phyloP scores from a whole-genome alignment of 1,140 invertebrate genomes.

The Panagrolaimus sp. region DNA sequence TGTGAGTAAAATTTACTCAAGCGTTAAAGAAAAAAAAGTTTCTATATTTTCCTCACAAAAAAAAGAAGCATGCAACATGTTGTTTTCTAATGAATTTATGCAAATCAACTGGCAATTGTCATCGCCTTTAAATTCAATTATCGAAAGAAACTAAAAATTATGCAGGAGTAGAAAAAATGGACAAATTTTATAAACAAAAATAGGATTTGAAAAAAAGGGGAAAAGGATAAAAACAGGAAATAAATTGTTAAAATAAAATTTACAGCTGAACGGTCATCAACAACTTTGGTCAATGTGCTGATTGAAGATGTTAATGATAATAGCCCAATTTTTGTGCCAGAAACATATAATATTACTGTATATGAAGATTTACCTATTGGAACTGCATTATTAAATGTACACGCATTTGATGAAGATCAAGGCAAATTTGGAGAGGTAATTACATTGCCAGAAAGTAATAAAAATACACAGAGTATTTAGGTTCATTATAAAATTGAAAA shows the following conservation, averaged over 20 bases:
- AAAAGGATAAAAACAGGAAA: neutral
- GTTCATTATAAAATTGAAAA: conserved; percentile 31
- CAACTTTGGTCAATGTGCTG: conserved; percentile 69
- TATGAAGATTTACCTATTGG: conserved; percentile 71
- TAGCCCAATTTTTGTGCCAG: conserved; percentile 68
- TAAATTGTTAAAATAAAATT: conserved; percentile 45
- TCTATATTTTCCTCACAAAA: neutral
- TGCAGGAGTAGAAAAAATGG: neutral
- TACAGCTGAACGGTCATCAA: conserved; percentile 67
- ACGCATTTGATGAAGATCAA: conserved; percentile 72
- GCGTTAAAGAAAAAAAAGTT: neutral
- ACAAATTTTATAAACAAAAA: neutral
- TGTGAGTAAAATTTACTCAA: neutral
- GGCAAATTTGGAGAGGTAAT: conserved; percentile 69
- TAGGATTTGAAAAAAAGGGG: neutral
- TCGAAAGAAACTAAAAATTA: neutral
- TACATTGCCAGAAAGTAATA: conserved; percentile 56
- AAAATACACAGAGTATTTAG: conserved; percentile 43
- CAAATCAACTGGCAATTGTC: conserved; percentile 13
- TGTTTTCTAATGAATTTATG: conserved; percentile 1
- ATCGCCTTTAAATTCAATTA: neutral
- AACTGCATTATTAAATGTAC: conserved; percentile 67
- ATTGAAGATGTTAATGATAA: conserved; percentile 82
- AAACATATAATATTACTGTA: conserved; percentile 67
- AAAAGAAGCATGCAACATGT: conserved; percentile 6